Evolutionary conservation across 2,888 invertebrate species (phyloP).

Genomic region (Cerceris ruficornis): DNA sequence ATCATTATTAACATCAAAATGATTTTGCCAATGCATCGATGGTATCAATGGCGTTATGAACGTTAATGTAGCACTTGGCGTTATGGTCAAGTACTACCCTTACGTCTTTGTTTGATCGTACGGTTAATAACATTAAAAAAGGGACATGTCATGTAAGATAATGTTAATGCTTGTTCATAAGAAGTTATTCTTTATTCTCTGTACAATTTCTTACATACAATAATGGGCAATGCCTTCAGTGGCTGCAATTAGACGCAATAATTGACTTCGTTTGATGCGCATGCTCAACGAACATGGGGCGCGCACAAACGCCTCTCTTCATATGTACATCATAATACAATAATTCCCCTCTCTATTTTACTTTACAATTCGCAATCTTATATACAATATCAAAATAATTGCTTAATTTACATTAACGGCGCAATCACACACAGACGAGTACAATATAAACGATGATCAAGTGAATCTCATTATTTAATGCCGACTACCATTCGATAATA

Average conservation of each 20-base stretch:
- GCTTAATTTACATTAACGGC: slow-evolving; percentile 24
- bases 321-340: slow-evolving; percentile 58
- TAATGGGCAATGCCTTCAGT: slow-evolving; percentile 46
- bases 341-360: slow-evolving; percentile 42
- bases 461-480: background rate
- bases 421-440: background rate
- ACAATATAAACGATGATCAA: background rate
- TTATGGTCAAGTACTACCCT: too few species aligned
- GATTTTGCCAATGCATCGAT: too few species aligned
- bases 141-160: background rate
- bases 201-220: slow-evolving; percentile 57
- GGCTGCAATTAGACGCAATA: slow-evolving; percentile 27
- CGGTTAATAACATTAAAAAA: too few species aligned
- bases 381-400: slow-evolving; percentile 36
- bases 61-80: too few species aligned
- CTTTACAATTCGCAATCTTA: slow-evolving; percentile 48
- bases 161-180: slow-evolving; percentile 8
- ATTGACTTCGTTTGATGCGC: slow-evolving; percentile 36
- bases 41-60: too few species aligned
- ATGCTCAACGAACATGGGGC: slow-evolving; percentile 10
- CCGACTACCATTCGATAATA: background rate
- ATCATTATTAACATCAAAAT: too few species aligned
- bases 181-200: slow-evolving; percentile 60
- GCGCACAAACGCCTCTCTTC: slow-evolving; percentile 12
- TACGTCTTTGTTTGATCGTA: too few species aligned